phyloP scores from a whole-genome alignment of 1,140 invertebrate species.

The Asobara japonica region DNA sequence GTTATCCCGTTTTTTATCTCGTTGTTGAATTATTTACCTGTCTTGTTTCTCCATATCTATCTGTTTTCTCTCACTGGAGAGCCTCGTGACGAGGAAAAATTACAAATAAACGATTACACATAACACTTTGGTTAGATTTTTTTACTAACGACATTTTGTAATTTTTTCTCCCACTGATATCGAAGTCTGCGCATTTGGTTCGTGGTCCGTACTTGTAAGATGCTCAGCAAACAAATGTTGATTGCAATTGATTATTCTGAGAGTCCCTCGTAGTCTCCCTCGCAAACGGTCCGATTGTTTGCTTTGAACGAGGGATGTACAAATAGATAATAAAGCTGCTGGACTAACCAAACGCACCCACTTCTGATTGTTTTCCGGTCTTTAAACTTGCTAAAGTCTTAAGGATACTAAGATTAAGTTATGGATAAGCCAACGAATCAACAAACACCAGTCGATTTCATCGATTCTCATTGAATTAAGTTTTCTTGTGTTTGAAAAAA shows the following conservation, averaged over 20 bases:
- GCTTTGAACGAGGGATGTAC: not conserved
- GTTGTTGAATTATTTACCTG: constrained; percentile 13
- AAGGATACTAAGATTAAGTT: constrained; percentile 12
- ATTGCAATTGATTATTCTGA: not conserved
- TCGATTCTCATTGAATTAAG: constrained; percentile 16
- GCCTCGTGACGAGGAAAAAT: constrained; percentile 9
- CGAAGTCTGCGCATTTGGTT: not conserved
- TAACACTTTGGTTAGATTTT: not conserved
- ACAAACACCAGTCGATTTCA: constrained; percentile 29
- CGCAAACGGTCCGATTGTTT: not conserved
- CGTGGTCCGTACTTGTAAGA: not conserved
- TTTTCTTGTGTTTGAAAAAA: no score
- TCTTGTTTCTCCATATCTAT: constrained; percentile 23
- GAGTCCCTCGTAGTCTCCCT: not conserved
- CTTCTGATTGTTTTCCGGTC: not conserved
- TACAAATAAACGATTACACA: no score
- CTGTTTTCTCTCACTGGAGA: constrained; percentile 10
- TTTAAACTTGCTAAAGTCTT: constrained; percentile 25
- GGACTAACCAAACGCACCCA: constrained; percentile 12
- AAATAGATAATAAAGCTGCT: constrained; percentile 6
- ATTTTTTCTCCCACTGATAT: not conserved
- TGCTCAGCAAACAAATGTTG: not conserved
- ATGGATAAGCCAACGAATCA: constrained; percentile 29
- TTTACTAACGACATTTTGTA: not conserved
- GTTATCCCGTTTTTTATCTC: not conserved